These are phyloP conservation scores for Mormyrus lacerda DNA, from an alignment of 2,113 vertebrate species.

Conservation along the genomic window DNA sequence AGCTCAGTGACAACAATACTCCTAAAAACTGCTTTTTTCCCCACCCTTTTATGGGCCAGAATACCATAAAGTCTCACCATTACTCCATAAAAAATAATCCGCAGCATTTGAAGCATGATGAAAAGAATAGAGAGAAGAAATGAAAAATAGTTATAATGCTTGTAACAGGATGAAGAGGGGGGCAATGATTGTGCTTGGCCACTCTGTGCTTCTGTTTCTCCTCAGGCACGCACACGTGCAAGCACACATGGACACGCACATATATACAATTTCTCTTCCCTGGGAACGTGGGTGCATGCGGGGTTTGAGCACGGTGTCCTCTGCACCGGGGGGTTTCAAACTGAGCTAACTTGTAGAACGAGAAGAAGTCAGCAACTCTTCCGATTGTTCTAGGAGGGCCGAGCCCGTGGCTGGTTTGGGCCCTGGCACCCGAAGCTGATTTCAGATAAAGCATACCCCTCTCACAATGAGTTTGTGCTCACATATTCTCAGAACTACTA, in stretches of 20 bases:
- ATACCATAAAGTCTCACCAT: too few relatives aligned
- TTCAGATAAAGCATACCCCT: conserved; percentile 17
- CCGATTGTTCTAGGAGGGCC: conserved; percentile 22
- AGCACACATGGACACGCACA: neutral
- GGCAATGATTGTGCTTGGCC: conserved; percentile 30
- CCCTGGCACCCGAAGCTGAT: conserved; percentile 5
- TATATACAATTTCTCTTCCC: neutral
- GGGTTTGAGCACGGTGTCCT: conserved; percentile 28
- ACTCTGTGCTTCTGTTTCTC: neutral
- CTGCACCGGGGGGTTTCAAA: conserved; percentile 22
- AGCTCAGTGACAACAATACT: neutral
- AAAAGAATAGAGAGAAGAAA: conserved; percentile 59
- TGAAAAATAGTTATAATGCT: conserved; percentile 50
- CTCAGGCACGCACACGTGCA: neutral
- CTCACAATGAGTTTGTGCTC: conserved; percentile 14
- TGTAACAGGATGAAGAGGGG: conserved; percentile 37
- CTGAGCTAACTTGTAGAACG: conserved; percentile 17
- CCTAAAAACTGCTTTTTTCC: neutral
- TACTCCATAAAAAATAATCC: neutral
- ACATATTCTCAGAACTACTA: conserved; percentile 4
- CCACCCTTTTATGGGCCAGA: neutral
- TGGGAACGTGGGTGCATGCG: neutral
- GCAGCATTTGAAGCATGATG: conserved; percentile 82
- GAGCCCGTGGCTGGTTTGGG: conserved; percentile 22
- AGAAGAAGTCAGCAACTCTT: conserved; percentile 29